phyloP scores from a whole-genome alignment of 2,113 vertebrate genomes.

The Ramphastos sulfuratus region DNA sequence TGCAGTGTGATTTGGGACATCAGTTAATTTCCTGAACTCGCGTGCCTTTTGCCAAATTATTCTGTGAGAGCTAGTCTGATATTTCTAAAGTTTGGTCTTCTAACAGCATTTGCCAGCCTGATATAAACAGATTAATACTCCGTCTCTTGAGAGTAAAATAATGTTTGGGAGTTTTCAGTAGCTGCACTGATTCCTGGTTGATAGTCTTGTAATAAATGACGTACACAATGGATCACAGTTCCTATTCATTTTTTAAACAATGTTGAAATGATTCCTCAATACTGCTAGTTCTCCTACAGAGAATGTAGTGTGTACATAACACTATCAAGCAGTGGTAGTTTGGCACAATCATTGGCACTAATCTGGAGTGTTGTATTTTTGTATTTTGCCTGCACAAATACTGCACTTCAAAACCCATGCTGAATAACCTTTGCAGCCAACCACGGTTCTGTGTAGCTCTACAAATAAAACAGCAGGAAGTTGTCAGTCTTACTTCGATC shows the following conservation, averaged over 20 bases:
- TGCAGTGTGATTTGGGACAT: neutral
- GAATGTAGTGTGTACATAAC: neutral
- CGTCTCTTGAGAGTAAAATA: neutral
- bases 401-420: neutral
- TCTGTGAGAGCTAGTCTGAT: neutral
- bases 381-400: neutral
- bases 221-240: neutral
- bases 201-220: neutral
- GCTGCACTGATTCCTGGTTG: neutral
- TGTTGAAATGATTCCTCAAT: neutral
- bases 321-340: neutral
- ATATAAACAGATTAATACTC: neutral
- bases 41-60: neutral
- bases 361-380: neutral
- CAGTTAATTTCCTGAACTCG: neutral
- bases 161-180: neutral
- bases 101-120: neutral
- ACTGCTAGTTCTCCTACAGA: neutral
- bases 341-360: neutral
- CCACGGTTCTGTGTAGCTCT: neutral
- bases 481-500: neutral
- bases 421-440: neutral
- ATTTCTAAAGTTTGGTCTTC: neutral
- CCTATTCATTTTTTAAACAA: neutral
- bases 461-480: neutral